Evolutionary conservation across 2,888 invertebrate species (phyloP).

Genomic region (Hypsopygia costalis): DNA sequence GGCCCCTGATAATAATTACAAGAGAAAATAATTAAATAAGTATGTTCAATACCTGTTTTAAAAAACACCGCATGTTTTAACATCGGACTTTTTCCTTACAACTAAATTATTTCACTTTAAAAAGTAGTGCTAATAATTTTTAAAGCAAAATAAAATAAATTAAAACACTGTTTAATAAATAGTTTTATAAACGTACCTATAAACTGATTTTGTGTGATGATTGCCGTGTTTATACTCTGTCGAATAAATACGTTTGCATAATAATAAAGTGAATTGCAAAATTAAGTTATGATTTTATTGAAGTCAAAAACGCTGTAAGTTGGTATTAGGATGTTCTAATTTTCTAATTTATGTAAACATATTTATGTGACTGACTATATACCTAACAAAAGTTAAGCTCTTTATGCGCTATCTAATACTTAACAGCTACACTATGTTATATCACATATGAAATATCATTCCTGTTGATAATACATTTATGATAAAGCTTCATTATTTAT

Average conservation of each 20-base stretch:
- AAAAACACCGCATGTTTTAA: conserved; percentile 45
- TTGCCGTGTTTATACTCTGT: conserved; percentile 20
- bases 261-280: not conserved
- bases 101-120: conserved; percentile 29
- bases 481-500: conserved; percentile 55
- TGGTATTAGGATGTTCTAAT: conserved; percentile 5
- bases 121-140: conserved; percentile 6
- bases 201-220: conserved; percentile 37
- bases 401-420: conserved; percentile 42
- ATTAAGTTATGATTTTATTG: not conserved
- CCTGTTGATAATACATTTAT: conserved; percentile 55
- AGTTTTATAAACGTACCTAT: conserved; percentile 23
- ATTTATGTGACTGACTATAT: not conserved
- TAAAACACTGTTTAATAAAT: conserved; percentile 22
- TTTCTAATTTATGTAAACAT: not conserved
- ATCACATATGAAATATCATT: conserved; percentile 77
- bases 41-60: conserved; percentile 39
- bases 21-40: conserved; percentile 11
- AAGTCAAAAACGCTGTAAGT: not conserved
- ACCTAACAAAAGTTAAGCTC: conserved; percentile 44
- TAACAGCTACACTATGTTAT: conserved; percentile 62
- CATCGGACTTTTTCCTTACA: conserved; percentile 52
- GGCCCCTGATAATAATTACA: conserved; percentile 23
- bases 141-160: conserved; percentile 19
- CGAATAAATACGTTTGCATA: not conserved